phyloP scores from a whole-genome alignment of 1,140 invertebrate species.

The Drosophila bocqueti region DNA sequence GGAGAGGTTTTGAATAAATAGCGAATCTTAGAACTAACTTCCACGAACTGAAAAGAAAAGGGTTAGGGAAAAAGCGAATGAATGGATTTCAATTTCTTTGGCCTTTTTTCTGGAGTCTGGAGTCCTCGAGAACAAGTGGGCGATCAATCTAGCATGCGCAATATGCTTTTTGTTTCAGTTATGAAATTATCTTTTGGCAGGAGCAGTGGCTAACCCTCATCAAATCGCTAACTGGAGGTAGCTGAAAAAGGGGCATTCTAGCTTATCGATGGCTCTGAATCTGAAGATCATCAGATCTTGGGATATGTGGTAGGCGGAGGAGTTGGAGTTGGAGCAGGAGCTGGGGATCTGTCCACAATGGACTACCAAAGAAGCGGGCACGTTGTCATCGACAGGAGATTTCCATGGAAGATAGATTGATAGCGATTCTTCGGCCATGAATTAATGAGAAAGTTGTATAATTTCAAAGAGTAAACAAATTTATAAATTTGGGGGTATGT shows the following conservation, averaged over 20 bases:
- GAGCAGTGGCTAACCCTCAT: slow-evolving; percentile 64
- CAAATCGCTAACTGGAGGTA: slow-evolving; percentile 64
- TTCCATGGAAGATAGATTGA: slow-evolving; percentile 40
- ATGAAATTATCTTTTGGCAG: slow-evolving; percentile 52
- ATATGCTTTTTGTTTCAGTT: slow-evolving; percentile 63
- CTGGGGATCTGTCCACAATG: slow-evolving; percentile 22
- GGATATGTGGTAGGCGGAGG: slow-evolving; percentile 27
- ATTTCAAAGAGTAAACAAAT: neutral
- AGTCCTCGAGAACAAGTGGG: slow-evolving; percentile 52
- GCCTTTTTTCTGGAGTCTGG: slow-evolving; percentile 29
- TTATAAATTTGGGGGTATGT: neutral
- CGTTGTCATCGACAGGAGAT: slow-evolving; percentile 49
- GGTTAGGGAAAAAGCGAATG: slow-evolving; percentile 32
- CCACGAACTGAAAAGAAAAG: slow-evolving; percentile 58
- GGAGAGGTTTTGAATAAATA: slow-evolving; percentile 57
- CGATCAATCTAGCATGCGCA: slow-evolving; percentile 71
- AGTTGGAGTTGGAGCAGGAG: slow-evolving; percentile 25
- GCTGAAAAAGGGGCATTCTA: slow-evolving; percentile 37
- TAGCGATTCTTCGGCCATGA: slow-evolving; percentile 32
- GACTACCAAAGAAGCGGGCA: slow-evolving; percentile 68
- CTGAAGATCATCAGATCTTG: neutral
- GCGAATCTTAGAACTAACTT: slow-evolving; percentile 73
- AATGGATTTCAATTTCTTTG: slow-evolving; percentile 57
- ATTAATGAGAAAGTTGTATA: slow-evolving; percentile 56
- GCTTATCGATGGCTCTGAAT: slow-evolving; percentile 60